phyloP scores from a whole-genome alignment of 2,113 vertebrate genomes.

The Monarcha castaneiventris region DNA sequence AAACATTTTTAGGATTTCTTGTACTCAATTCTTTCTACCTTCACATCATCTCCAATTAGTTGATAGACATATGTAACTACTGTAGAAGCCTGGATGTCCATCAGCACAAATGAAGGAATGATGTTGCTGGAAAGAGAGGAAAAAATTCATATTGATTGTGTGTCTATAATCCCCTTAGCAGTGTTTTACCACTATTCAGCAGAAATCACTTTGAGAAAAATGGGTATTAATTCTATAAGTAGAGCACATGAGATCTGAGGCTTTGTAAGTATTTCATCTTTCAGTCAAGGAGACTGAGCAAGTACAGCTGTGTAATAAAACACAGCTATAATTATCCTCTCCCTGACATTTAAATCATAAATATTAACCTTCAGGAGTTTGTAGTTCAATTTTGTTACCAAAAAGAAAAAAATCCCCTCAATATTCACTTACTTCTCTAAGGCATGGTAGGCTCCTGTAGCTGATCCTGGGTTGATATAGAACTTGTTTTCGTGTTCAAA shows the following conservation, averaged over 20 bases:
- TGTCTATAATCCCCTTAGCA: neutral
- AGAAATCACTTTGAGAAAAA: neutral
- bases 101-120: conserved; percentile 97
- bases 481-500: conserved; percentile 99
- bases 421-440: conserved; percentile 88
- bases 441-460: conserved; percentile 96
- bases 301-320: neutral
- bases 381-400: neutral
- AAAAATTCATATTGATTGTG: neutral
- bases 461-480: conserved; percentile 98
- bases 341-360: neutral
- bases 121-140: conserved; percentile 85
- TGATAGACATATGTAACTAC: conserved; percentile 98
- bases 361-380: neutral
- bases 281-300: neutral
- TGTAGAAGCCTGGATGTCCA: conserved; percentile 99
- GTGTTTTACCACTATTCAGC: neutral
- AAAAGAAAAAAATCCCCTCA: neutral
- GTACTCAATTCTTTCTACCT: conserved; percentile 99
- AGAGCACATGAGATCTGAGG: neutral
- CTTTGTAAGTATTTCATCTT: neutral
- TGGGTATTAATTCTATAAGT: neutral
- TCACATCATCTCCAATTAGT: conserved; percentile 96
- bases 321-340: neutral
- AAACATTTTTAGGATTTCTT: conserved; percentile 87